Base-by-base conservation (phyloP, 2,797 vertebrate genomes). In the Mus caroli region DNA sequence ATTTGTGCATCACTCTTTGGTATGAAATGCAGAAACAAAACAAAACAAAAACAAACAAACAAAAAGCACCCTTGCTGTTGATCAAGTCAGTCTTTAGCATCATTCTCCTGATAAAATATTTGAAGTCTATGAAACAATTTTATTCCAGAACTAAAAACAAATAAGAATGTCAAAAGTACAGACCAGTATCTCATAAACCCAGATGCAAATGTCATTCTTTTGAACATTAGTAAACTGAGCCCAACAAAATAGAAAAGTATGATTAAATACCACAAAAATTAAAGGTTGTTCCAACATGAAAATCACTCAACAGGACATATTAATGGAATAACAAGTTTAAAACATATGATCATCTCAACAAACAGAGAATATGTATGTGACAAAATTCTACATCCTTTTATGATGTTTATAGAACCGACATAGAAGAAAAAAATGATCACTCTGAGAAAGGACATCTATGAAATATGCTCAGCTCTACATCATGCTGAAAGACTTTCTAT, bases 361-460 rank as follows among this genome's bases (percentile, higher is more conserved):
- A 20, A 67, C 56, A 75, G 10, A 69, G 40, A 78, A 88, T 91
- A 94, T 52, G 28, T 8, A 46, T 69, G 43, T 69, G 22, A 76
- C 11, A 93, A 93, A 90, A 58, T 92, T 43, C 14, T 86, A 90
- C 17, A 88, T 92, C 9, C 0, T 96, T 84, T 80, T 14, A 34
- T 85, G 43, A 88, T 71, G 77, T 76, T 15, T 10, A 75, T 76
- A 79, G 88, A 79, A 13, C 34, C 90, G 40, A 4, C 75, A 75
- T 73, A 46, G 24, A 86, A 62, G 22, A 56, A 56, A 54, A 91
- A 92, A 12, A 80, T 75, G 15, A 15, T 78, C 62, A 62, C 43
- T 4, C 13, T 73, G 3, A 62, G 64, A 92, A 52, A 75, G 13
- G 8, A 77, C 28, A 88, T 56, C 40, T 92, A 22, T 62, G n/a